phyloP scores from a whole-genome alignment of 2,888 invertebrate species.

The Phasia obesa region DNA sequence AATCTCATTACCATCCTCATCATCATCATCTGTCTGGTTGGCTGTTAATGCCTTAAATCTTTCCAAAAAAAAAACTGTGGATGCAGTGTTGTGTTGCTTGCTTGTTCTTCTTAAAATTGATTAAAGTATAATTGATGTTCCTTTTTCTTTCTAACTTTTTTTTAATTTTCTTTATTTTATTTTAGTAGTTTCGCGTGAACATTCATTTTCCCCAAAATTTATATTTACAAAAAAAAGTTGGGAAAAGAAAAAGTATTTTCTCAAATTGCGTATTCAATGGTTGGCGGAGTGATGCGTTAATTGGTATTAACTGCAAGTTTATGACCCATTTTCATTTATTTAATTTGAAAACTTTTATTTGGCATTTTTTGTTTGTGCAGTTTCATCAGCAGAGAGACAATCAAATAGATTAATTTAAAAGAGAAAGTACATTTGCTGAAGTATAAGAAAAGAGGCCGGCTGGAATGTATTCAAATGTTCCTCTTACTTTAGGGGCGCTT shows the following conservation, averaged over 20 bases:
- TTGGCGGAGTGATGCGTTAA: conserved; percentile 9
- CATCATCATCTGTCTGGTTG: background rate
- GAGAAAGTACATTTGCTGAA: conserved; percentile 26
- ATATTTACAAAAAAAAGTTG: background rate
- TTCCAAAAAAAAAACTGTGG: background rate
- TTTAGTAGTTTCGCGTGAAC: background rate
- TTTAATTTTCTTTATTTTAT: background rate
- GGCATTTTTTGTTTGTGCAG: conserved; percentile 1
- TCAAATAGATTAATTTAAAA: conserved; percentile 1
- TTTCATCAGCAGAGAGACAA: background rate
- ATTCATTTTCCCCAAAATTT: conserved; percentile 7
- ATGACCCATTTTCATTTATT: conserved; percentile 35
- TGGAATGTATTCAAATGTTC: no score
- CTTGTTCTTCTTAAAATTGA: conserved; percentile 32
- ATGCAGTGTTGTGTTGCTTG: background rate
- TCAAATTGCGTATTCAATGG: background rate
- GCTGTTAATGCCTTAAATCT: conserved; percentile 5
- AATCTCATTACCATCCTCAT: conserved; percentile 53
- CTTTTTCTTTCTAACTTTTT: conserved; percentile 40
- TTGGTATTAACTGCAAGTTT: conserved; percentile 5
- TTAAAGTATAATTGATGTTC: conserved; percentile 41
- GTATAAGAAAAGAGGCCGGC: no score
- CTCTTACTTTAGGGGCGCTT: no score
- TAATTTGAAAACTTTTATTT: conserved; percentile 11
- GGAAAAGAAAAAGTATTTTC: conserved; percentile 24